A percentile compares a stretch with the other conserved stretches of the same genome.
Conservation (phyloP, 2,888 invertebrate genomes). For the Lasiommata megera region DNA sequence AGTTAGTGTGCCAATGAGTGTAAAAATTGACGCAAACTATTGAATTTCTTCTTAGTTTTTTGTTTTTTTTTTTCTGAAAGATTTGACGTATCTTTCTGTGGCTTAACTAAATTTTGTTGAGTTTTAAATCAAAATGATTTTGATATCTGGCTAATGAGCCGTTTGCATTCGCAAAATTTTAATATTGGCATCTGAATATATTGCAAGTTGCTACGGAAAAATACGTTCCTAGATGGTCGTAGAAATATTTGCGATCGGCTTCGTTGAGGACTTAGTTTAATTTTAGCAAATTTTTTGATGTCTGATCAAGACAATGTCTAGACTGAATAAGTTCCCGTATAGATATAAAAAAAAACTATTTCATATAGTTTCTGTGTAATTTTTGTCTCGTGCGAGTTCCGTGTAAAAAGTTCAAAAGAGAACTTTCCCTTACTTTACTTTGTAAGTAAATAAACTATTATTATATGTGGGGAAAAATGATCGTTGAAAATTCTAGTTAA, state of each 20-base stretch:
- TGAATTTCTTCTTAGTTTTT: constrained; percentile 39
- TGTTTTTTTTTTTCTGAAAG: constrained; percentile 44
- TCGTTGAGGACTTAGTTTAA: constrained; percentile 47
- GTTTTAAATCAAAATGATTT: constrained; percentile 50
- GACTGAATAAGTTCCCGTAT: constrained; percentile 72
- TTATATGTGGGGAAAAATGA: constrained; percentile 60
- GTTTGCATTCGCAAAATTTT: neutral
- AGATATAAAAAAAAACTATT: constrained; percentile 44
- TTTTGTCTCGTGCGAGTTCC: constrained; percentile 40
- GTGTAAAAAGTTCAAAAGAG: constrained; percentile 17
- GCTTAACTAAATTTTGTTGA: constrained; percentile 59
- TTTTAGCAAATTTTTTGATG: constrained; percentile 65
- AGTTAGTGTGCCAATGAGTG: constrained; percentile 29
- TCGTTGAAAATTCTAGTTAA: constrained; percentile 45
- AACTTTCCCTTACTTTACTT: constrained; percentile 36
- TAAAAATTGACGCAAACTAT: constrained; percentile 38
- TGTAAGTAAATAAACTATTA: constrained; percentile 46
- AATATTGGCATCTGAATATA: too few relatives aligned
- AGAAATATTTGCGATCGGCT: neutral
- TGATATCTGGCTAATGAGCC: constrained; percentile 51
- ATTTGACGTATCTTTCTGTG: constrained; percentile 57
- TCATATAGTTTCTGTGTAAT: constrained; percentile 21
- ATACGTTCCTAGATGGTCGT: neutral
- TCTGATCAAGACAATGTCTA: constrained; percentile 75
- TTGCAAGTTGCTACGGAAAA: neutral